Base-by-base conservation (phyloP, 2,113 vertebrate genomes). In the Electrona antarctica region DNA sequence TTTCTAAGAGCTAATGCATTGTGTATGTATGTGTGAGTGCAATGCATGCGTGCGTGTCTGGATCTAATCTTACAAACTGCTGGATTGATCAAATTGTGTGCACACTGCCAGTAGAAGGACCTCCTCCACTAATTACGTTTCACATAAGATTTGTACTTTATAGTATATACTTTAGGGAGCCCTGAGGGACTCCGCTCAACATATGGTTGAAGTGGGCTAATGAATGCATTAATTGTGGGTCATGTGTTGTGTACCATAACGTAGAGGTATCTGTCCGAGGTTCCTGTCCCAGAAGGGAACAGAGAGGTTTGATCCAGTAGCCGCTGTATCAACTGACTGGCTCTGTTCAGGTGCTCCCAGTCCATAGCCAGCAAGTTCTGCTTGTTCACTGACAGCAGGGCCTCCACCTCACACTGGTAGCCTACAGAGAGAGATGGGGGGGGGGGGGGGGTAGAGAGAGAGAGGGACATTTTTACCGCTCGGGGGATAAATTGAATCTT, bases 321-420 rank as follows among this genome's bases (percentile, higher is more conserved):
- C 67, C 91, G 94, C 55, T 91, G 74, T 60, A 98, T 64, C 69
- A 97, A 90, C 33, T 95, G 93, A 3, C 87, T 81, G 12, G 94
- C 92, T 85, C 91, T 92, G 62, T 85, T 85, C 13, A 93, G 91
- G 85, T 95, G 94, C 66, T 94, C 93, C 54, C 92, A 90, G 71
- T 95, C 92, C 0, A 86, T 95, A 79, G 94, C 88, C 74, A 93
- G 89, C 59, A 88, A 93, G 60, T 65, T 66, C 79, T 93, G 94
- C 57, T 92, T 94, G 46, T 94, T 96, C 66, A 98, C 95, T 0
- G 91, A 92, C 87, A 98, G 77, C 80, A 98, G 83, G 47, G 92
- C 89, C 7, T 98, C 96, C 0, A 91, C 96, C 88, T 98, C 96
- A 69, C 91, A 93, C 87, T 97, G 96, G 81, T 97, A 98, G 79